Base-by-base conservation (phyloP, 2,797 vertebrate species). In the Chelon labrosus region DNA sequence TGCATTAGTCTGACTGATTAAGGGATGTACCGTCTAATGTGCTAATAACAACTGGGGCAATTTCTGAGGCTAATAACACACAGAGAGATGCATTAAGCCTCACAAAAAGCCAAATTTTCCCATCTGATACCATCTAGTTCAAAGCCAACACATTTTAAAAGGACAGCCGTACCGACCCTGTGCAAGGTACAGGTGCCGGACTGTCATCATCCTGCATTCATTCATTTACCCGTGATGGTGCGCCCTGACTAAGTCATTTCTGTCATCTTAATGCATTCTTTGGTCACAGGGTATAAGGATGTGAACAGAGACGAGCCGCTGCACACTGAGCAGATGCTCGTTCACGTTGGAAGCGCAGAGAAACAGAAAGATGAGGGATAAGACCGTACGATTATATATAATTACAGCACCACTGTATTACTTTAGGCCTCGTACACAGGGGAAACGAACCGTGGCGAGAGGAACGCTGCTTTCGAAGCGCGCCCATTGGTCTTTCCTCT, bases 121-220 rank as follows among this genome's bases (percentile, higher is more conserved):
- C 31, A 68, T 74, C 81, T 59, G 52, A 75, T 63, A 62, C 57
- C 41, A 62, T 81, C 60, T 66, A 63, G 47, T 71, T 59, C 72
- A 59, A 84, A 76, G 81, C 16, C 31, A 82, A 57, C 62, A 71
- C 51, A 60, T 83, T 72, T 85, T 25, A 64, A 62, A 57, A 71
- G 78, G 83, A 77, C 80, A 82, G 64, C 66, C 37, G 22, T 20
- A 49, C 55, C 37, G 14, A 8, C 54, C 44, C 12, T 53, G 56
- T 56, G 65, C n/a, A 84, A 70, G 73, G 75, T 64, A 58, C 72
- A 53, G 66, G 59, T 59, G 57, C 58, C 63, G 19, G 10, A 59
- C 53, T 65, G 63, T 63, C 79, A 75, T 61, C 65, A 46, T 73
- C 70, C 1, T 6, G 58, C 69, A 69, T 73, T 67, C 31, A 35